A percentile compares a stretch with the other conserved stretches of the same genome.
These are phyloP conservation scores for Eristalis tenax DNA, from an alignment of 2,888 invertebrate genomes.

Conservation along the genomic window DNA sequence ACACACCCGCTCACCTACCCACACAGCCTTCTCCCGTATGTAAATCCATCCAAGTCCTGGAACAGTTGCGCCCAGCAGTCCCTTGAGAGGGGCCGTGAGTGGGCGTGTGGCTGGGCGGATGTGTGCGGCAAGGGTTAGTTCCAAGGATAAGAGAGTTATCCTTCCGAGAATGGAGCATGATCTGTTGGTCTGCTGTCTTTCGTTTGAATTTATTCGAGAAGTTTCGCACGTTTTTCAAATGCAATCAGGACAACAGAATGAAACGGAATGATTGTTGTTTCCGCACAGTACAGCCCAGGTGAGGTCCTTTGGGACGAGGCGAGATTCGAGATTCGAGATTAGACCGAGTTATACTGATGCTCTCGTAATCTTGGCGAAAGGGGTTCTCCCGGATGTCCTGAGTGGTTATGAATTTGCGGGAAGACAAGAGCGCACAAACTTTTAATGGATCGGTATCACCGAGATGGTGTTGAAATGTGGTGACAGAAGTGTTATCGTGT, in stretches of 20 bases:
- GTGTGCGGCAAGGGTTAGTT: constrained; percentile 40
- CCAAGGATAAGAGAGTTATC: constrained; percentile 56
- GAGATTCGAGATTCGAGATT: neutral
- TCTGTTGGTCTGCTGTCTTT: constrained; percentile 53
- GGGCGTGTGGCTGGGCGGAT: neutral
- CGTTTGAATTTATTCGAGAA: constrained; percentile 60
- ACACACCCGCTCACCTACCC: neutral
- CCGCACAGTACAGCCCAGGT: neutral
- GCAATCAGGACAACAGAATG: constrained; percentile 43
- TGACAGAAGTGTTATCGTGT: neutral
- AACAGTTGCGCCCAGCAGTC: constrained; percentile 9
- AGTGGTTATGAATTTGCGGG: neutral
- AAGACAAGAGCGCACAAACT: neutral
- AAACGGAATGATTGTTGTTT: constrained; percentile 23
- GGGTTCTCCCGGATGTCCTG: neutral
- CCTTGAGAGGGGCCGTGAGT: neutral
- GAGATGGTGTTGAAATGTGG: neutral
- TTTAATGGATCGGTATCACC: neutral
- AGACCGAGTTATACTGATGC: neutral
- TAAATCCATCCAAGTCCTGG: constrained; percentile 38
- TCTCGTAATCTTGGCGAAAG: neutral
- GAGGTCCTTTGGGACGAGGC: neutral
- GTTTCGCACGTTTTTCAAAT: constrained; percentile 47
- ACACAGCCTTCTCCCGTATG: neutral
- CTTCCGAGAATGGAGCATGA: constrained; percentile 4